Evolutionary conservation across 2,797 vertebrate genomes (phyloP).

Genomic region (Pempheris klunzingeri): DNA sequence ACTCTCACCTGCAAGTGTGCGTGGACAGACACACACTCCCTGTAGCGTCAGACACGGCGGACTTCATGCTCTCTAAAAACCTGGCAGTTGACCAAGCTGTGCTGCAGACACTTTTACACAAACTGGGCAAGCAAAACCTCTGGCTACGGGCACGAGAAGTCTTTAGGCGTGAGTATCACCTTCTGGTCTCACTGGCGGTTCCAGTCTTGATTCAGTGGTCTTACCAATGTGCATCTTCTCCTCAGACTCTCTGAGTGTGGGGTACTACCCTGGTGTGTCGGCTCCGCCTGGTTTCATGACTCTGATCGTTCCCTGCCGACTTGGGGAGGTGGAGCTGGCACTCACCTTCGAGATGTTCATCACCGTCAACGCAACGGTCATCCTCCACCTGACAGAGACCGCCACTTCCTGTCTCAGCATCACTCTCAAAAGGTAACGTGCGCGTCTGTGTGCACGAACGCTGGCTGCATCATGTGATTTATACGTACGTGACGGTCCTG

Average conservation of each 20-base stretch:
- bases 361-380: conserved; percentile 83
- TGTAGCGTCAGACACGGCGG: conserved; percentile 88
- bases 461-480: not conserved
- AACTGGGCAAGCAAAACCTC: conserved; percentile 90
- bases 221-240: no score
- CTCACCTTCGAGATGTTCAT: conserved; percentile 93
- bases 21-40: conserved; percentile 88
- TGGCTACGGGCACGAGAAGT: conserved; percentile 92
- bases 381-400: conserved; percentile 73
- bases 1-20: conserved; percentile 88
- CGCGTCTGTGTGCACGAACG: not conserved
- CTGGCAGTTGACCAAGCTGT: conserved; percentile 85
- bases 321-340: conserved; percentile 94
- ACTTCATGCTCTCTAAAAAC: conserved; percentile 91
- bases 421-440: conserved; percentile 90
- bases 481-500: not conserved
- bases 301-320: conserved; percentile 86
- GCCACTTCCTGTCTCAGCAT: conserved; percentile 79
- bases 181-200: not conserved
- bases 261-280: conserved; percentile 88
- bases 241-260: conserved; percentile 88
- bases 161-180: conserved; percentile 90
- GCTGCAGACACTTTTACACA: conserved; percentile 89
- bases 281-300: conserved; percentile 82
- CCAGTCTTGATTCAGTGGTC: no score